Evolutionary conservation across 2,797 vertebrate species (phyloP), one percentile per base, ranked within the genome.

Genomic region (Takifugu ocellatus): DNA sequence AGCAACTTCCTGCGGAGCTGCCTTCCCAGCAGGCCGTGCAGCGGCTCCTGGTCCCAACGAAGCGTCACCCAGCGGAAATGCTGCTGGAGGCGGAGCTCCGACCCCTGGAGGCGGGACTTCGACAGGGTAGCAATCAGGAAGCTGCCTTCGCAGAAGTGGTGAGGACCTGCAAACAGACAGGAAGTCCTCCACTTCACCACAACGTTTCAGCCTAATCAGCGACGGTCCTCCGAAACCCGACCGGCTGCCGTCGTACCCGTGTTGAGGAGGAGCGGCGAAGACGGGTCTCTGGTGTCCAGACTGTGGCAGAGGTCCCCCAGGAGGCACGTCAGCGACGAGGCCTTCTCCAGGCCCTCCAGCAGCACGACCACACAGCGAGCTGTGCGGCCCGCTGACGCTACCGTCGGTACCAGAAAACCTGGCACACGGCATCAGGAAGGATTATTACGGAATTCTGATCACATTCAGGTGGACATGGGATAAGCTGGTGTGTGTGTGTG

Each of bases 61-160:
- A 99, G 92, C 5, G 94, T 94, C 43, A 96, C 94, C 96, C 96
- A 98, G 66, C 94, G 94, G 88, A 97, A 97, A 70, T 98, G 94
- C 74, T 97, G 96, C 84, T 98, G 95, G 50, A 95, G 92, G 71
- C 93, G 85, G 67, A 97, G 82, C 83, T 97, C 96, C 0, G 93
- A 82, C 50, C 96, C 94, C 69, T 95, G 95, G 7, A 98, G 94
- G 47, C 92, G 90, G 57, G 94, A 90, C 84, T 94, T 96, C 0
- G 94, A 90, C 0, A 99, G 73, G 0, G 95, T 94, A 17, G 92
- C 95, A 74, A 97, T 88, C 77, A 98, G 77, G 84, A 95, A 99
- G 87, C 92, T 92, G 59, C 92, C 89, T 63, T 95, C 89, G 2
- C 90, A 88, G 61, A 97, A 95, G 78, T 91, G 92, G 74, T 96